Evolutionary conservation across 2,888 invertebrate genomes (phyloP).

Genomic region (Eupsilia transversa): DNA sequence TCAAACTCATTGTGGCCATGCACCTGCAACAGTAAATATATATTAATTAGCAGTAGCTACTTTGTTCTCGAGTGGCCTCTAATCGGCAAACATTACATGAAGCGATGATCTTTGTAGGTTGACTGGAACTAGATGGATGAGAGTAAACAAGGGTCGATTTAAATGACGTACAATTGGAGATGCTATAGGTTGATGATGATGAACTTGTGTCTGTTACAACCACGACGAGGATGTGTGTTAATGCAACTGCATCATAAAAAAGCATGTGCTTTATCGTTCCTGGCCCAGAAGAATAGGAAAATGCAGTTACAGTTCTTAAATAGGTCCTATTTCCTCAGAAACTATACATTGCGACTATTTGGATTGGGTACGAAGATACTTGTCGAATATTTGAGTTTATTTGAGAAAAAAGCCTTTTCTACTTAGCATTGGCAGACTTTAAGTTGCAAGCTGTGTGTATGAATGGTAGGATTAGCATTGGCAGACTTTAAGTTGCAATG

Average conservation of each 20-base stretch:
- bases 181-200: not conserved
- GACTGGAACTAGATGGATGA: not conserved
- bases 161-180: not conserved
- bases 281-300: not conserved
- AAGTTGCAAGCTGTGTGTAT: too few relatives aligned
- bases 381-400: not conserved
- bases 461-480: not conserved
- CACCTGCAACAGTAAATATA: slow-evolving; percentile 16
- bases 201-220: not conserved
- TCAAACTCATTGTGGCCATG: slow-evolving; percentile 28
- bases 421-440: not conserved
- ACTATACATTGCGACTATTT: not conserved
- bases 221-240: not conserved
- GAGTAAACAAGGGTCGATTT: not conserved
- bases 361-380: not conserved
- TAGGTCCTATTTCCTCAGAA: not conserved
- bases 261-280: not conserved
- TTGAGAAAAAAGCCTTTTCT: not conserved
- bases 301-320: slow-evolving; percentile 7
- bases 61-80: not conserved
- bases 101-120: not conserved
- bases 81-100: not conserved
- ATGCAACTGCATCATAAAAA: too few relatives aligned
- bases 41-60: slow-evolving; percentile 15
- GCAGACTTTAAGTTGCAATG: not conserved